These are phyloP conservation scores for Vanessa cardui DNA, from an alignment of 2,888 invertebrate genomes.

Conservation along the genomic window DNA sequence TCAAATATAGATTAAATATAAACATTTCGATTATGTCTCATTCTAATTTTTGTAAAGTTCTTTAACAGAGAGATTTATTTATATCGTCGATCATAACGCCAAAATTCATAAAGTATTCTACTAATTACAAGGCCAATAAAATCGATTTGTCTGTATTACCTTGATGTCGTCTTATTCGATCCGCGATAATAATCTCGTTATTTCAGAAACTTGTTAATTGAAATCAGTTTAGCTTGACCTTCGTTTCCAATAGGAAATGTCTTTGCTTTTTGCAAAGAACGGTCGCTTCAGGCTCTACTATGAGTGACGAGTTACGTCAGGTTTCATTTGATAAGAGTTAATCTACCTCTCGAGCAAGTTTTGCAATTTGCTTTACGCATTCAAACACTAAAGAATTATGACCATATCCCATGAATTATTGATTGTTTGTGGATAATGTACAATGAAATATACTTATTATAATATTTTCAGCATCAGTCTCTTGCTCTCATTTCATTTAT, in stretches of 20 bases:
- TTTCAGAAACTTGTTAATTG: constrained; percentile 20
- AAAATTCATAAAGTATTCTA: background rate
- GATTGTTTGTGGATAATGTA: too few species aligned
- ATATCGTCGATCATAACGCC: too few species aligned
- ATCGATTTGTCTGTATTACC: constrained; percentile 5
- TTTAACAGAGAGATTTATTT: too few species aligned
- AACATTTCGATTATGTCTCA: background rate
- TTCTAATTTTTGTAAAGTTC: too few species aligned
- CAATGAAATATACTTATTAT: too few species aligned
- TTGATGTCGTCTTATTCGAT: constrained; percentile 12
- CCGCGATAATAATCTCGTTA: constrained; percentile 18
- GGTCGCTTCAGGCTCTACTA: background rate
- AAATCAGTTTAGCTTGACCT: constrained; percentile 14
- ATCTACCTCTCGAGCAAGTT: too few species aligned
- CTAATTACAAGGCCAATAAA: background rate
- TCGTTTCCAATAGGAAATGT: constrained; percentile 11
- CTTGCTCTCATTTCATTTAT: too few species aligned
- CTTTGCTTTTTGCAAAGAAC: constrained; percentile 2
- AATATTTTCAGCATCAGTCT: too few species aligned
- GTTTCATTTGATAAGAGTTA: too few species aligned
- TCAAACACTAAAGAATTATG: too few species aligned
- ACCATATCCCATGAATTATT: too few species aligned
- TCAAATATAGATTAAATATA: background rate
- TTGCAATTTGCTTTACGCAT: too few species aligned
- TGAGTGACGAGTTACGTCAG: background rate